These are phyloP conservation scores for Pseudorhombus dupliciocellatus DNA, from an alignment of 2,113 vertebrate species.

Conservation along the genomic window DNA sequence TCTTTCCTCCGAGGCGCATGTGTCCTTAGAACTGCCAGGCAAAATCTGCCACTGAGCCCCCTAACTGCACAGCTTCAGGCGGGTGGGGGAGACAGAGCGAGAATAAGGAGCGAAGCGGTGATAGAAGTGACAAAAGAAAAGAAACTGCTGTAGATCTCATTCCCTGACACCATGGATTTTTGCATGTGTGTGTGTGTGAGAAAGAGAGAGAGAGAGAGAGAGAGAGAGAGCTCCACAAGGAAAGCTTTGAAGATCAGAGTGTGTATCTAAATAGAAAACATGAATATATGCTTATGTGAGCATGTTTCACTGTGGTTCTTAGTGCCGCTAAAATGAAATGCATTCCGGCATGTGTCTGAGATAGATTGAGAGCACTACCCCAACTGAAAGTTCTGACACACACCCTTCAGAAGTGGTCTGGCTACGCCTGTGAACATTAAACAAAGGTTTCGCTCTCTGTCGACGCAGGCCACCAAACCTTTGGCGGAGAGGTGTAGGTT, in stretches of 20 bases:
- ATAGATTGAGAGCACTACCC: not conserved
- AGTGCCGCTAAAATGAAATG: not conserved
- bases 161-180: not conserved
- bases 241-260: slow-evolving; percentile 8
- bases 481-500: slow-evolving; percentile 1
- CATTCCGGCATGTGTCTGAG: slow-evolving; percentile 1
- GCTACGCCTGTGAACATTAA: not conserved
- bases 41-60: slow-evolving; percentile 42
- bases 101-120: not conserved
- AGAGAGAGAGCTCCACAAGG: not conserved
- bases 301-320: no score
- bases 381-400: not conserved
- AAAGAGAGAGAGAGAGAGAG: not conserved
- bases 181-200: not conserved
- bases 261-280: not conserved
- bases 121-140: not conserved
- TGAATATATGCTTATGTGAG: no score
- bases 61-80: slow-evolving; percentile 41
- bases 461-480: not conserved
- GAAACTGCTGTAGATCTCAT: not conserved
- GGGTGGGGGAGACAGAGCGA: not conserved
- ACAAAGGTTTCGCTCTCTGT: no score
- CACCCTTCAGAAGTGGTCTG: no score
- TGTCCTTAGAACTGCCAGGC: slow-evolving; percentile 51
- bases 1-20: slow-evolving; percentile 45